Base-by-base conservation (phyloP, 2,797 vertebrate species). In the Agapornis canus region DNA sequence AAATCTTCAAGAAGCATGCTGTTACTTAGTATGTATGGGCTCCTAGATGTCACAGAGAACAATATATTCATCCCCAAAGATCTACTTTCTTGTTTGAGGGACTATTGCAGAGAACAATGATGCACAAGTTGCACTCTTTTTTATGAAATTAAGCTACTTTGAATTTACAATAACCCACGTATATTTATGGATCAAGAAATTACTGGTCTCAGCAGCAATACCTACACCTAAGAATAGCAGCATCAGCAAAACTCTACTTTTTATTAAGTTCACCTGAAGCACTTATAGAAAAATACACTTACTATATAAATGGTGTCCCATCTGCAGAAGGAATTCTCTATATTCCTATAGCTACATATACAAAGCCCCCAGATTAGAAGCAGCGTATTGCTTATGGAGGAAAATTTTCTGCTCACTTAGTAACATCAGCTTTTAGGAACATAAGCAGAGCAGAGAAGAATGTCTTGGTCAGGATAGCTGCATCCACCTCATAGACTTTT, bases 371-470 rank as follows among this genome's bases (percentile, higher is more conserved):
- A 42, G 13, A 26, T 54, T 5, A 71, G 79, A 35, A 76, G 59
- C 64, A 77, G 54, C 64, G 66, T 39, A 13, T 80, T 35, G 79
- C 68, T 81, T 25, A 51, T 13, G 72, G 82, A 73, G 70, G 75
- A 71, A 23, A 13, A n/a, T 88, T 90, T 94, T 54, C 68, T 73
- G 79, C 90, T 85, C 75, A 19, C 15, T 91, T 56, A 39, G 75
- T 72, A 73, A 63, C 56, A 59, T 18, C 87, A 87, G 82, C 14
- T 72, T 42, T 47, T 51, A 59, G 82, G 56, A 76, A 9, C 35
- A 4, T 1, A 61, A 83, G 39, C 3, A 3, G 61, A 70, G 78
- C 39, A 61, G 59, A 63, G 49, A 75, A 0, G 22, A 82, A 59
- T 4, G 43, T 49, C 54, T 57, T 5, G 54, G 31, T 39, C 51